Evolutionary conservation across 1,140 invertebrate species (phyloP).

Genomic region (Cotesia glomerata): DNA sequence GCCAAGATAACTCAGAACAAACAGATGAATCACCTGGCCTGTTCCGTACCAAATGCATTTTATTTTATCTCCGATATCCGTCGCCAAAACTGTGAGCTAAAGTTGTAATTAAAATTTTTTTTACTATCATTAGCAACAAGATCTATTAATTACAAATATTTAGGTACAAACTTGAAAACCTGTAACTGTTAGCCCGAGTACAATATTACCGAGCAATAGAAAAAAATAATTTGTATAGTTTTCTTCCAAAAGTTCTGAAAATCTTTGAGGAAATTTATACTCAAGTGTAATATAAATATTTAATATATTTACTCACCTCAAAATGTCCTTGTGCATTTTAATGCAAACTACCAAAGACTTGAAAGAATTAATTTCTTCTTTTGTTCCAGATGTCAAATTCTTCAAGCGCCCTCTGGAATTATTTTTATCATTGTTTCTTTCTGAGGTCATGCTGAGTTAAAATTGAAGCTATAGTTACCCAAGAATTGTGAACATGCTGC

Average conservation of each 20-base stretch:
- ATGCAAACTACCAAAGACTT: neutral
- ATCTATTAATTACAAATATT: neutral
- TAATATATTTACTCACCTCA: neutral
- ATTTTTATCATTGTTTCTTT: neutral
- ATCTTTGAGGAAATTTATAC: too few species aligned
- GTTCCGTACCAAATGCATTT: neutral
- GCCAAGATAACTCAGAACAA: conserved; percentile 18
- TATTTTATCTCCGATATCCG: neutral
- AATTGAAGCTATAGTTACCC: neutral
- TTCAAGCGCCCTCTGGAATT: neutral
- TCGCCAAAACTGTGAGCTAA: neutral
- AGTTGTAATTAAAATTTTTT: too few species aligned
- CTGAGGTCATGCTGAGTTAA: neutral
- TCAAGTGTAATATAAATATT: neutral
- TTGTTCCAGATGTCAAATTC: neutral
- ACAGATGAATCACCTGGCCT: conserved; percentile 5
- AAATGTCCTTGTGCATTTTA: neutral
- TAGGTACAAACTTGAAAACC: neutral
- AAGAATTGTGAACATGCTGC: conserved; percentile 22
- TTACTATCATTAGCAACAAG: too few species aligned
- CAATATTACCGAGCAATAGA: too few species aligned
- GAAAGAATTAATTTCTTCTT: neutral
- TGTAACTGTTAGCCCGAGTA: too few species aligned
- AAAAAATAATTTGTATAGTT: too few species aligned
- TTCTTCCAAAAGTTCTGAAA: too few species aligned